Evolutionary conservation across 2,797 vertebrate genomes (phyloP).

Genomic region (Rhabdomys pumilio): DNA sequence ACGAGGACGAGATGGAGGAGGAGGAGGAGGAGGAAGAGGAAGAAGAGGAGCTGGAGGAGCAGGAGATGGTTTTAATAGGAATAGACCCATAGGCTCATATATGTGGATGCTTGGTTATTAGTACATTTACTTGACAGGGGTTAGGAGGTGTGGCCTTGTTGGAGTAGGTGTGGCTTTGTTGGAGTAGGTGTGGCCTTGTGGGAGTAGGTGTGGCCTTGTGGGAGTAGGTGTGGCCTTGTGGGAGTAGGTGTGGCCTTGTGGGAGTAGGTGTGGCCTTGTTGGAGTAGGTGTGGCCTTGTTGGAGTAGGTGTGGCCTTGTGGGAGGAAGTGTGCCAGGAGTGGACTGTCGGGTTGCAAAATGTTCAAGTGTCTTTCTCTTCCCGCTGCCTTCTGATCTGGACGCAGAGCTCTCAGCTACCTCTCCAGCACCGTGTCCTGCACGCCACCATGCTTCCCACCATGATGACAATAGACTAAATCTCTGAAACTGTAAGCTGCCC

Average conservation of each 20-base stretch:
- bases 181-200: not conserved
- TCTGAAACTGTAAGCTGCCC: not conserved
- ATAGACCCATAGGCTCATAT: not conserved
- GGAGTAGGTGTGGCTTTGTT: not conserved
- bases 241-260: not conserved
- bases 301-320: not conserved
- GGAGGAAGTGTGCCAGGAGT: not conserved
- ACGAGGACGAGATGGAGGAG: not conserved
- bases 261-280: not conserved
- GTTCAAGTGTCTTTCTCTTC: not conserved
- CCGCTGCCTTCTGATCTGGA: not conserved
- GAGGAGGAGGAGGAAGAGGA: fast-evolving
- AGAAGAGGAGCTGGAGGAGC: no score
- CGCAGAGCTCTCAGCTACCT: no score
- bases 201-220: not conserved
- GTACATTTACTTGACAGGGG: not conserved
- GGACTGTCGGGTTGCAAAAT: not conserved
- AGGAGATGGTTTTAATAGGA: no score
- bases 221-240: not conserved
- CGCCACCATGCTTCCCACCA: not conserved
- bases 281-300: not conserved
- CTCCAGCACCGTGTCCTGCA: not conserved
- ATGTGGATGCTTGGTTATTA: not conserved
- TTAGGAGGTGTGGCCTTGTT: not conserved
- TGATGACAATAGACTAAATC: not conserved